Evolutionary conservation across 2,888 invertebrate species (phyloP), one percentile per base, ranked within the genome.

Genomic region (Drosophila mulleri): DNA sequence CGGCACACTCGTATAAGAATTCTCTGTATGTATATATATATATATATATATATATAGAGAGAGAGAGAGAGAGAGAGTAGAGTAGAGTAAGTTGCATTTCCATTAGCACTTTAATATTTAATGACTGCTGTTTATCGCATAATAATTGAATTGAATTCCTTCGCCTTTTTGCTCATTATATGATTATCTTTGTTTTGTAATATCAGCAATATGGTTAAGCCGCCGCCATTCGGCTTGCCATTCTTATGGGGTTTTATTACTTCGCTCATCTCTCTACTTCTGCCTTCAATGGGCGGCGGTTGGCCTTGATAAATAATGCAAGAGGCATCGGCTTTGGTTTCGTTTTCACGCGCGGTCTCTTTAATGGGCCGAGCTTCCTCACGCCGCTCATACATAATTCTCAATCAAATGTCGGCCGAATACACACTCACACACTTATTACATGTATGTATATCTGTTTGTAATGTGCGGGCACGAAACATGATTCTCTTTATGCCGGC

Each of bases 71-170:
- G 66, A 2, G 23, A 54, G 66, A 23, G 20, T 23, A 23, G 23
- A 54, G 66, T 42, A 54, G 62, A 58, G 67, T 39, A 50, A 69
- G 75, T 76, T 74, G 65, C 72, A 76, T 72, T 78, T 76, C 72
- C 84, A 84, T 84, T 84, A 82, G 82, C 73, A 78, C 80, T 84
- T 84, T 76, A 84, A 84, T 84, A 84, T 87, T 87, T 86, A 80
- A 84, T 84, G 84, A 78, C 66, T 72, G 65, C 84, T 84, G 87
- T 82, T 84, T 87, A 84, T 84, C 82, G 87, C 72, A 76, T 82
- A 78, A 82, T 87, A 84, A 84, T 84, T 84, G 84, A 87, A 84
- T 82, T 67, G 68, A 68, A 72, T 62, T 72, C 65, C 66, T 60
- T 78, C 42, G 79, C 67, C 80, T 74, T 72, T 74, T 66, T 66